Evolutionary conservation across 2,113 vertebrate species (phyloP).

Genomic region (Sylvicapra grimmia): DNA sequence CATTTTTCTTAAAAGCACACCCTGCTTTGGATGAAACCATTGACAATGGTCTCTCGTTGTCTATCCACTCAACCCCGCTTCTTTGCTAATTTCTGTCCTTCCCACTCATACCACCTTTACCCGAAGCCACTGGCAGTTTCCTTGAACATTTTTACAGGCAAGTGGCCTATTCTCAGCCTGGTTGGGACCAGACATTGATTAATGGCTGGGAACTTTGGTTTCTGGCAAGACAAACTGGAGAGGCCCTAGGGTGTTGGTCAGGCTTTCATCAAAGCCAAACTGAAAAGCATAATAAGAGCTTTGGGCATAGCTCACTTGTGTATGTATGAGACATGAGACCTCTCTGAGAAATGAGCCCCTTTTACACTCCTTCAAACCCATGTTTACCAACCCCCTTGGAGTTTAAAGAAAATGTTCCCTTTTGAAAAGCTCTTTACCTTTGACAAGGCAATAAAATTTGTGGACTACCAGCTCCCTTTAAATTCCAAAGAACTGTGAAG

Average conservation of each 20-base stretch:
- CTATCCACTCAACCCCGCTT: neutral
- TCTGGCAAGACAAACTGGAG: constrained; percentile 38
- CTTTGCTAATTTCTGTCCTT: constrained; percentile 46
- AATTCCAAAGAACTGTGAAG: neutral
- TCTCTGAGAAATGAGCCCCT: neutral
- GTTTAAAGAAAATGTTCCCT: constrained; percentile 5
- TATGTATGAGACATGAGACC: neutral
- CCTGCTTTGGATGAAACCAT: constrained; percentile 58
- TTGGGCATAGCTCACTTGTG: neutral
- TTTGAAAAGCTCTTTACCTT: neutral
- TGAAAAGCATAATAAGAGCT: neutral
- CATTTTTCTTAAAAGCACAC: neutral
- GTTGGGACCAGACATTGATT: constrained; percentile 63
- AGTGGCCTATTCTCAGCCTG: constrained; percentile 61
- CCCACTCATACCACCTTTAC: constrained; percentile 40
- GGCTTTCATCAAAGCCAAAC: neutral
- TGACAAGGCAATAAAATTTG: neutral
- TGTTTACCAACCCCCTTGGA: neutral
- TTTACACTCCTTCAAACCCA: neutral
- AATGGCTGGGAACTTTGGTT: constrained; percentile 45
- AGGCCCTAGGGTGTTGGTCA: constrained; percentile 23
- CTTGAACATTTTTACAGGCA: constrained; percentile 59
- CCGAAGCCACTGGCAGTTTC: constrained; percentile 68
- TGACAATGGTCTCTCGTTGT: constrained; percentile 44
- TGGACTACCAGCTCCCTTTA: neutral